Conservation (phyloP, 2,797 vertebrate genomes). For the Sphenodon punctatus region DNA sequence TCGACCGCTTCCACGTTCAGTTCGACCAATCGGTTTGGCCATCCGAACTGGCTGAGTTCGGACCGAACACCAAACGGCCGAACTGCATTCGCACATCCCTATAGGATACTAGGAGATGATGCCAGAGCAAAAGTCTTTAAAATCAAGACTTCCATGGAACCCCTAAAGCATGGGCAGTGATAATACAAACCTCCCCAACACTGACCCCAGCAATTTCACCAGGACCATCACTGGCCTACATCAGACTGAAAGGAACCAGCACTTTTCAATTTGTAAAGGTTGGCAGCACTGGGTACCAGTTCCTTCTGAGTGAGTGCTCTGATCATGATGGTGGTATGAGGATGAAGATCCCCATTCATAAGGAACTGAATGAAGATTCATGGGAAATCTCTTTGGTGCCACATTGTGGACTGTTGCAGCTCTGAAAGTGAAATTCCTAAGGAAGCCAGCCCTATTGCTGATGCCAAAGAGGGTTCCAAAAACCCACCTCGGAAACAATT, state of each 20-base stretch:
- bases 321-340: not conserved
- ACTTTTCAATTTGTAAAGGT: too few species aligned
- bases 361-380: not conserved
- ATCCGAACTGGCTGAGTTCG: too few species aligned
- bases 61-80: too few species aligned
- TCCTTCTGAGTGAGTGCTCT: too few species aligned
- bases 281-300: not conserved
- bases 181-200: not conserved
- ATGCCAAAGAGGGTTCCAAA: not conserved
- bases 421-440: not conserved
- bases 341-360: not conserved
- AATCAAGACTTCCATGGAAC: too few species aligned
- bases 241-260: too few species aligned
- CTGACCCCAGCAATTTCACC: not conserved
- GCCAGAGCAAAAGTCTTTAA: too few species aligned
- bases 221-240: not conserved
- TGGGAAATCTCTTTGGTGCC: not conserved
- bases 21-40: too few species aligned
- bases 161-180: not conserved
- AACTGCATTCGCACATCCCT: too few species aligned
- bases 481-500: not conserved
- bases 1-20: too few species aligned
- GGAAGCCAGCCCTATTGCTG: not conserved
- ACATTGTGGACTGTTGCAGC: not conserved
- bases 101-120: too few species aligned